Conservation (phyloP, 2,888 invertebrate species). For the Parnassius smintheus region DNA sequence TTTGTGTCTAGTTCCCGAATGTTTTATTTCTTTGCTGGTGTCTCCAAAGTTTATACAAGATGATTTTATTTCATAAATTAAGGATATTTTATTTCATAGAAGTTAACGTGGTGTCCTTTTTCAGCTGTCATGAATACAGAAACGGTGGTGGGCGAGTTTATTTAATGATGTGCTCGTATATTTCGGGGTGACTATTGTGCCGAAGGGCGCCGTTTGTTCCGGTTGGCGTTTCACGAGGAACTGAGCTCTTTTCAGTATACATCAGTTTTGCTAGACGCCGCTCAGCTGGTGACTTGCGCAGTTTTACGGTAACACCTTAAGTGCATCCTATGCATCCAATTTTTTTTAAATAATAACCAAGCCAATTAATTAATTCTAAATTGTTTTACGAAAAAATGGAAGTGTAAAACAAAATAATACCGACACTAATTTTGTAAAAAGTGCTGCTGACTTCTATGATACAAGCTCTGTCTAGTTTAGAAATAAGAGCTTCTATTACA, state of each 20-base stretch:
- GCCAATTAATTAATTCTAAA: too few relatives aligned
- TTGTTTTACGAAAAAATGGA: too few relatives aligned
- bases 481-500: too few relatives aligned
- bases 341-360: too few relatives aligned
- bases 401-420: too few relatives aligned
- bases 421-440: too few relatives aligned
- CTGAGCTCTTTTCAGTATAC: slow-evolving; percentile 6
- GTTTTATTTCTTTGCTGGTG: neutral
- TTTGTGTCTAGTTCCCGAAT: neutral
- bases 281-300: slow-evolving; percentile 45
- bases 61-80: too few relatives aligned
- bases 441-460: too few relatives aligned
- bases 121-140: neutral
- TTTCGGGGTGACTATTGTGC: neutral
- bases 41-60: neutral
- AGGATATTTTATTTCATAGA: too few relatives aligned
- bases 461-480: too few relatives aligned
- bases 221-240: slow-evolving; percentile 14
- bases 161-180: neutral
- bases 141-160: neutral
- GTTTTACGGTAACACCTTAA: slow-evolving; percentile 27
- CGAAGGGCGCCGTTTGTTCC: slow-evolving; percentile 4
- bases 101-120: neutral
- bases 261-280: slow-evolving; percentile 5
- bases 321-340: neutral